Evolutionary conservation across 2,888 invertebrate genomes (phyloP).

Genomic region (Lasioglossum malachurum): DNA sequence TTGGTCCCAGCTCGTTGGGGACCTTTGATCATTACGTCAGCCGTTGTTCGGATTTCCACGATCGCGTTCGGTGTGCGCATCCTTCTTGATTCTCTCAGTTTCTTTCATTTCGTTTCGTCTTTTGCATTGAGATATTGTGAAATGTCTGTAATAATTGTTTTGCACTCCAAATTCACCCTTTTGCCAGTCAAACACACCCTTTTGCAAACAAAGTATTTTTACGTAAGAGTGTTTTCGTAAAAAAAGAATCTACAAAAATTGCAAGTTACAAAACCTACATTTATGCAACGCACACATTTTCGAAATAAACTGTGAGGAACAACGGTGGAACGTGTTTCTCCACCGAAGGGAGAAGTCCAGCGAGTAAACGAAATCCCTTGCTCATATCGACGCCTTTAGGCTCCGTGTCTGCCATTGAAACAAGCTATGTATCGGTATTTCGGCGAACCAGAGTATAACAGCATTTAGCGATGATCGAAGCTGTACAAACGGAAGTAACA

Average conservation of each 20-base stretch:
- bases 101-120: too few relatives aligned
- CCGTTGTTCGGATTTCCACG: neutral
- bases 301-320: neutral
- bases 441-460: neutral
- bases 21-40: neutral
- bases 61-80: too few relatives aligned
- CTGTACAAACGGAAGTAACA: conserved; percentile 20
- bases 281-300: too few relatives aligned
- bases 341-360: neutral
- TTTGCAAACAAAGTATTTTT: too few relatives aligned
- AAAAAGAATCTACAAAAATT: too few relatives aligned
- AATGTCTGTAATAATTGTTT: too few relatives aligned
- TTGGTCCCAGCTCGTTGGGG: neutral
- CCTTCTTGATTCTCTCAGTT: too few relatives aligned
- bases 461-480: conserved; percentile 3
- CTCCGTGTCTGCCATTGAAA: neutral
- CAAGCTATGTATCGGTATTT: neutral
- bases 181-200: too few relatives aligned
- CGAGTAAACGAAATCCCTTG: neutral
- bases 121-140: too few relatives aligned
- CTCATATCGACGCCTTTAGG: neutral
- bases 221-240: too few relatives aligned
- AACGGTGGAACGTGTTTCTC: neutral
- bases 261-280: too few relatives aligned
- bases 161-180: too few relatives aligned